phyloP scores from a whole-genome alignment of 2,888 invertebrate genomes.

The Philonicus albiceps region DNA sequence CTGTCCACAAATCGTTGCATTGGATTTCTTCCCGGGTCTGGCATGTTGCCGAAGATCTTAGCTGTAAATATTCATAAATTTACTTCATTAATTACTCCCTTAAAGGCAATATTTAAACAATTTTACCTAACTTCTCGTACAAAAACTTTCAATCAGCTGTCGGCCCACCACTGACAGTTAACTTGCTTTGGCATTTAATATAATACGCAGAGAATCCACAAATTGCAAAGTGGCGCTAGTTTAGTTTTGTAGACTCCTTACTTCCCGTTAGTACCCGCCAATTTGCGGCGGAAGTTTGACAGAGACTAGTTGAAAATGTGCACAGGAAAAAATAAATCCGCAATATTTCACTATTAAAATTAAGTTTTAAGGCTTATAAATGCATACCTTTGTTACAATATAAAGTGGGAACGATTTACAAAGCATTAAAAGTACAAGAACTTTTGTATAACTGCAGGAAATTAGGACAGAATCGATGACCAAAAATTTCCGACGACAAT shows the following conservation, averaged over 20 bases:
- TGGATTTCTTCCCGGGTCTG: constrained; percentile 56
- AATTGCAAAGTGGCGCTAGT: background rate
- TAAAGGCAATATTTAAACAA: background rate
- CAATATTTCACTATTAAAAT: background rate
- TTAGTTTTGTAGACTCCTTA: background rate
- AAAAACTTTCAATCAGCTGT: background rate
- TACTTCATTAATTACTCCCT: background rate
- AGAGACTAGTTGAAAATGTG: background rate
- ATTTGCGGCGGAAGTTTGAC: background rate
- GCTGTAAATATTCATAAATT: background rate
- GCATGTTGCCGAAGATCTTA: constrained; percentile 43
- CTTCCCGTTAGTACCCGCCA: background rate
- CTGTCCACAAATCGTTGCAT: constrained; percentile 65
- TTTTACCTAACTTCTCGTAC: background rate
- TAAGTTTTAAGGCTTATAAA: background rate
- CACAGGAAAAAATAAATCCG: too few relatives aligned
- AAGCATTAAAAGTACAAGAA: background rate
- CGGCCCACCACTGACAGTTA: background rate
- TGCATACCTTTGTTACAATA: background rate
- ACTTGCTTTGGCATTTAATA: background rate
- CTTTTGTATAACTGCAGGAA: background rate
- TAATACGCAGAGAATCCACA: background rate
- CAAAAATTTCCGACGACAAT: background rate
- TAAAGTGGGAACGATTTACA: background rate
- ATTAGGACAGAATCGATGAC: background rate